phyloP scores from a whole-genome alignment of 2,888 invertebrate genomes.

The Drosophila austrosaltans region DNA sequence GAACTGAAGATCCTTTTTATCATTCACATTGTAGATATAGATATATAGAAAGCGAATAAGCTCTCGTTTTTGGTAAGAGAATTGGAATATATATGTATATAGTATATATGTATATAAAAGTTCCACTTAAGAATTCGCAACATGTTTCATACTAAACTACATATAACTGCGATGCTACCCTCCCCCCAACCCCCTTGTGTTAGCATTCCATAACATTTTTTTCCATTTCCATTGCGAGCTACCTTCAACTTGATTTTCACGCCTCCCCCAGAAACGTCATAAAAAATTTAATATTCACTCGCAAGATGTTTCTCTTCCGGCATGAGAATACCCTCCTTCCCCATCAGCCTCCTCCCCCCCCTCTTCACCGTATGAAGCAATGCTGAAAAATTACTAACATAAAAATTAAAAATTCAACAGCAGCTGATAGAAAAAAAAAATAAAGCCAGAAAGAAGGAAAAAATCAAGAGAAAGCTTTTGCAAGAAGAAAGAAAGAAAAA shows the following conservation, averaged over 20 bases:
- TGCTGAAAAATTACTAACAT: slow-evolving; percentile 77
- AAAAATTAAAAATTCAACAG: slow-evolving; percentile 81
- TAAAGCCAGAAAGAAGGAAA: not conserved
- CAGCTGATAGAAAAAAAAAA: slow-evolving; percentile 62
- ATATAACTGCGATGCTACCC: not conserved
- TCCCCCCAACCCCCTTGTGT: too few relatives aligned
- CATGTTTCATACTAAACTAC: slow-evolving; percentile 37
- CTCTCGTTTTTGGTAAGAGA: not conserved
- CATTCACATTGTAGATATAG: too few relatives aligned
- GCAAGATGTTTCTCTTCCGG: slow-evolving; percentile 66
- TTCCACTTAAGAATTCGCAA: slow-evolving; percentile 45
- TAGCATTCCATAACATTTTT: slow-evolving; percentile 9
- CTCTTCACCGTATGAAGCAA: slow-evolving; percentile 35
- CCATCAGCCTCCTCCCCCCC: not conserved
- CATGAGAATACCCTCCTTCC: slow-evolving; percentile 38
- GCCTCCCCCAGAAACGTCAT: slow-evolving; percentile 57
- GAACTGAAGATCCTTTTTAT: too few relatives aligned
- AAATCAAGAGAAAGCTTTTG: slow-evolving; percentile 20
- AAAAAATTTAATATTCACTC: slow-evolving; percentile 72
- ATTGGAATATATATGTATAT: not conserved
- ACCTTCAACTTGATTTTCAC: slow-evolving; percentile 46
- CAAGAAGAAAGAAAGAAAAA: not conserved
- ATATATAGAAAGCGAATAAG: too few relatives aligned
- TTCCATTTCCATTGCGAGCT: slow-evolving; percentile 28
- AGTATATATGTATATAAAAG: slow-evolving; percentile 20